These are phyloP conservation scores for Apoda limacodes DNA, from an alignment of 2,888 invertebrate species.

Conservation along the genomic window DNA sequence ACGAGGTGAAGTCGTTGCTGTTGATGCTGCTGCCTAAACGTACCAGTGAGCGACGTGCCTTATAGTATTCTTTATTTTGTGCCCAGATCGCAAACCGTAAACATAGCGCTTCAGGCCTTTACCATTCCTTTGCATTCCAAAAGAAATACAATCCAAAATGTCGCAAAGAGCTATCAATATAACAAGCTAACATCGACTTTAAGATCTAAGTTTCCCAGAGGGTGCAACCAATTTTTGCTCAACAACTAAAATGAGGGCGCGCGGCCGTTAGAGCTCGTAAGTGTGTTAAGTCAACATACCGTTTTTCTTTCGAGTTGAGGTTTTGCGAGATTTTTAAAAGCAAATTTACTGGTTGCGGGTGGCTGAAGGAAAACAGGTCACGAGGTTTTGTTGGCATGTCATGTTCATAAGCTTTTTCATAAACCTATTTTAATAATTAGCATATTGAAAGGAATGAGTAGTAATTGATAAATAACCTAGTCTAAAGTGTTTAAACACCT, in stretches of 20 bases:
- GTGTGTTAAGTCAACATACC: slow-evolving; percentile 61
- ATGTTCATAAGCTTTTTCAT: too few relatives aligned
- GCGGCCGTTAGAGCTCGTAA: slow-evolving; percentile 45
- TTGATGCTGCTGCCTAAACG: too few relatives aligned
- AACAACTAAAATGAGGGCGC: slow-evolving; percentile 47
- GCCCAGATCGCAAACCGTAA: slow-evolving; percentile 60
- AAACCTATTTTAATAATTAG: too few relatives aligned
- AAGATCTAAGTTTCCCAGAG: slow-evolving; percentile 42
- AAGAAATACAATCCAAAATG: slow-evolving; percentile 28
- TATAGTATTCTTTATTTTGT: too few relatives aligned
- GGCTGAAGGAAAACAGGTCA: slow-evolving; percentile 62
- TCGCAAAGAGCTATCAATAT: slow-evolving; percentile 23
- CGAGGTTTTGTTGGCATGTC: slow-evolving; percentile 55
- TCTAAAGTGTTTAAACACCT: too few relatives aligned
- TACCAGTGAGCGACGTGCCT: too few relatives aligned
- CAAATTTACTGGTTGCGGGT: slow-evolving; percentile 63
- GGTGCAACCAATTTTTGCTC: slow-evolving; percentile 34
- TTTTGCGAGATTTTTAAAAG: slow-evolving; percentile 57
- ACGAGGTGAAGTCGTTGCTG: too few relatives aligned
- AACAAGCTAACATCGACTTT: slow-evolving; percentile 40
- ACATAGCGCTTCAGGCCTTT: slow-evolving; percentile 48
- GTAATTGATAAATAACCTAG: too few relatives aligned
- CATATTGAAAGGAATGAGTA: too few relatives aligned
- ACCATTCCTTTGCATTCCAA: slow-evolving; percentile 46
- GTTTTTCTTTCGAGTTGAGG: slow-evolving; percentile 55